A percentile compares a stretch with the other conserved stretches of the same genome.
Evolutionary conservation across 2,888 invertebrate species (phyloP).

Genomic region (Noctua fimbriata): DNA sequence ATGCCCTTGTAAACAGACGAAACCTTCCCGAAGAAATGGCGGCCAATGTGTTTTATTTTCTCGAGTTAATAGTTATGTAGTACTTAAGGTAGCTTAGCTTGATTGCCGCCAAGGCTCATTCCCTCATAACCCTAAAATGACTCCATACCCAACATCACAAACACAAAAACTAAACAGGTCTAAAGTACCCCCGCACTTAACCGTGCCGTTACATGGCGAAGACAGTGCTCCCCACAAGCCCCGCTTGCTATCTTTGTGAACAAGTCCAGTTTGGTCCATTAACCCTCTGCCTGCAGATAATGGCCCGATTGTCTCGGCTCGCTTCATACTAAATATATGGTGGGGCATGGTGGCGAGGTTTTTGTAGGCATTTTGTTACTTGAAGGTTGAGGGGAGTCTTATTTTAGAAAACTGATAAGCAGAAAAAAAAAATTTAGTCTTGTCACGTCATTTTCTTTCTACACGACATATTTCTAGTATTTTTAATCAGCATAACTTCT

Average conservation of each 20-base stretch:
- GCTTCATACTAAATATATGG: constrained; percentile 72
- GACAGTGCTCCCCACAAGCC: constrained; percentile 62
- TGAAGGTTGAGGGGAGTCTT: not conserved
- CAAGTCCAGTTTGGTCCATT: constrained; percentile 79
- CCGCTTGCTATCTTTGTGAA: constrained; percentile 69
- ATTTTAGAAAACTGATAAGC: constrained; percentile 1
- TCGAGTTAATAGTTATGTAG: not conserved
- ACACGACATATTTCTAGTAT: not conserved
- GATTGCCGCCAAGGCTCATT: not conserved
- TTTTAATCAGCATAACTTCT: not conserved
- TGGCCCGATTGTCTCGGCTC: constrained; percentile 74
- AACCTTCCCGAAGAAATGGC: not conserved
- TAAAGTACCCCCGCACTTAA: constrained; percentile 65
- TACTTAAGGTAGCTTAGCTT: not conserved
- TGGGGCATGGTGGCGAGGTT: constrained; percentile 47
- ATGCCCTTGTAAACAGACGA: not conserved
- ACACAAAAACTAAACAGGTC: constrained; percentile 60
- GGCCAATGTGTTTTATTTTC: not conserved
- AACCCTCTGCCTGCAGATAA: constrained; percentile 81
- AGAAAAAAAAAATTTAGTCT: not conserved
- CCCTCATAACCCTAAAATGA: constrained; percentile 27
- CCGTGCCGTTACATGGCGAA: constrained; percentile 54
- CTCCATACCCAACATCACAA: constrained; percentile 38
- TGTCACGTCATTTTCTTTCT: not conserved
- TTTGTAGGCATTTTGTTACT: constrained; percentile 58